phyloP scores from a whole-genome alignment of 2,797 vertebrate genomes.

The Danio tinwini region DNA sequence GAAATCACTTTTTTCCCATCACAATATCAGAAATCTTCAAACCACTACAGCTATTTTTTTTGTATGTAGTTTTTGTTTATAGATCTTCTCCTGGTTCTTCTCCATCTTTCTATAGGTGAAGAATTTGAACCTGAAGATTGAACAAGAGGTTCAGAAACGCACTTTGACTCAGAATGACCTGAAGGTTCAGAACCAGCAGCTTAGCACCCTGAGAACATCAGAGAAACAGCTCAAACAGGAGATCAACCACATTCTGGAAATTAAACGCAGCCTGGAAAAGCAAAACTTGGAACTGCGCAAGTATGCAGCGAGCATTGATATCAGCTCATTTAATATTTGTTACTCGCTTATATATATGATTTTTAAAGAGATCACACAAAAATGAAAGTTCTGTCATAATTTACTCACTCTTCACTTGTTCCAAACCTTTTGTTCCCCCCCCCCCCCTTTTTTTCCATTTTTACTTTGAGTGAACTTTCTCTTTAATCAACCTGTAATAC shows the following conservation, averaged over 20 bases:
- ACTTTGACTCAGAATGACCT: conserved; percentile 94
- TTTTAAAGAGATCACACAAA: neutral
- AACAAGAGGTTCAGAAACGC: conserved; percentile 97
- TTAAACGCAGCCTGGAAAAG: conserved; percentile 93
- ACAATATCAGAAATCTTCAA: no score
- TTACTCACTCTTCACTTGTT: no score
- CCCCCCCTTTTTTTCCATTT: no score
- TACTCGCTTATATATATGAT: no score
- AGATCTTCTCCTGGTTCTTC: neutral
- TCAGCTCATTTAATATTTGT: neutral
- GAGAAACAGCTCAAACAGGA: conserved; percentile 98
- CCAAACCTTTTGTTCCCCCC: no score
- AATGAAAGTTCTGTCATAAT: neutral
- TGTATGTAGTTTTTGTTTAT: neutral
- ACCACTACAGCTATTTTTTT: no score
- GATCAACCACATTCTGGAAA: conserved; percentile 94
- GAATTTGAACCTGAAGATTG: conserved; percentile 93
- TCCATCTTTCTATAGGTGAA: conserved; percentile 82
- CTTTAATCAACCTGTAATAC: neutral
- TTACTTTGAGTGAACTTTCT: no score
- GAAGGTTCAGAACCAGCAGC: conserved; percentile 95
- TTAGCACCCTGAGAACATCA: conserved; percentile 87
- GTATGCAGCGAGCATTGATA: conserved; percentile 71
- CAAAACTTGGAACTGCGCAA: conserved; percentile 96
- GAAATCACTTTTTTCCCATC: no score